These are phyloP conservation scores for Chloromyia formosa DNA, from an alignment of 2,888 invertebrate genomes.

Conservation along the genomic window DNA sequence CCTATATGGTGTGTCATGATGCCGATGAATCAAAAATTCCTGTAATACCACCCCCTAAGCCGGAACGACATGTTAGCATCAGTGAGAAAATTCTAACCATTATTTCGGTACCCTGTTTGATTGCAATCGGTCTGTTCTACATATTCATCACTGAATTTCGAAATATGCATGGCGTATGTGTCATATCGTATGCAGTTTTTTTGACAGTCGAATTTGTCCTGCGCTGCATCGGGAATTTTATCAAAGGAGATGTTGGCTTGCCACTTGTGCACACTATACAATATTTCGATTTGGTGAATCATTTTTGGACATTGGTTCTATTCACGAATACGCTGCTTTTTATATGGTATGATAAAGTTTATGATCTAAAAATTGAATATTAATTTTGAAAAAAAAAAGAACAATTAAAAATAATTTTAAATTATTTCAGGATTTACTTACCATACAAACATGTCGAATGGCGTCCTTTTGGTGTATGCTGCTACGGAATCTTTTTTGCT, in stretches of 20 bases:
- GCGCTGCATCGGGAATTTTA: not conserved
- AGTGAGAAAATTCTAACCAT: constrained; percentile 5
- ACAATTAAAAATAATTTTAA: too few relatives aligned
- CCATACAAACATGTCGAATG: constrained; percentile 27
- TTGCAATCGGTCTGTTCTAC: not conserved
- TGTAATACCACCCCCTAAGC: not conserved
- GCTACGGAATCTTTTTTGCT: constrained; percentile 24
- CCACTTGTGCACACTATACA: not conserved
- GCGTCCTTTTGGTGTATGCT: constrained; percentile 30
- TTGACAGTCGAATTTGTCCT: constrained; percentile 30
- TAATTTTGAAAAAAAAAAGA: not conserved
- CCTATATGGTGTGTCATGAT: constrained; percentile 19
- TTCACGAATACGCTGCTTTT: constrained; percentile 28
- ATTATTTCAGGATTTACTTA: constrained; percentile 29
- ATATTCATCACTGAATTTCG: constrained; percentile 10
- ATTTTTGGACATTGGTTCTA: constrained; percentile 31
- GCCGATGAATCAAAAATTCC: not conserved
- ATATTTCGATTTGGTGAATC: constrained; percentile 34
- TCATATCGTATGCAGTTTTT: not conserved
- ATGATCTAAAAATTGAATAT: not conserved
- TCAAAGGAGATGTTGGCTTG: not conserved
- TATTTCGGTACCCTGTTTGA: constrained; percentile 20
- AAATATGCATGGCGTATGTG: constrained; percentile 26
- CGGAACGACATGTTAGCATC: not conserved
- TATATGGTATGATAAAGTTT: constrained; percentile 31